Evolutionary conservation across 1,140 invertebrate genomes (phyloP), one percentile per base, ranked within the genome.

Genomic region (Sitobion miscanthi): DNA sequence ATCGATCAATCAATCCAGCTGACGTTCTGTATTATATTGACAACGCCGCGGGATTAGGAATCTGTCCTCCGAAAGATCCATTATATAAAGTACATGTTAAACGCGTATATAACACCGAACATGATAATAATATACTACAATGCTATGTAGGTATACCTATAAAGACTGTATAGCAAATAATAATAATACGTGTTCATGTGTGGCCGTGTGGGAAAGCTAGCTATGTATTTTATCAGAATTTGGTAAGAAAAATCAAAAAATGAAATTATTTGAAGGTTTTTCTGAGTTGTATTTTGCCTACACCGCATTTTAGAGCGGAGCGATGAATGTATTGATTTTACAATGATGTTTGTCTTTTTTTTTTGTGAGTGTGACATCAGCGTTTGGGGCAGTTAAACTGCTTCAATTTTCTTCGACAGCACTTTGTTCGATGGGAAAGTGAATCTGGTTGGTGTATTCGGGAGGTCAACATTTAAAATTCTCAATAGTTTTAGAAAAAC

Each of bases 1-100:
- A 47, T 86, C 42, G 45, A 86, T 86, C 85, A 47, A 45, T 86
- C 85, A 25, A 42, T 11, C 23, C 25, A 17, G 38, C 25, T 30
- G 25, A 47, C 42, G 25, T 86, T 25, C 42, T 47, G 23, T 85
- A 21, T n/a, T 45, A 86, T 30, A 86, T 47, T 86, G 83, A 85
- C 83, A 85, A 47, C 25, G 35, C 77, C 42, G 77, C 35, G 42
- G 42, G 85, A 47, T 86, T 30, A 30, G 45, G 45, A 86, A 47
- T 86, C 42, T 47, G 85, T 86, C 25, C 42, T 4, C 45, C 85
- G 42, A 86, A 86, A 86, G 38, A 30, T 86, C 85, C 42, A 86
- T 47, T 47, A 86, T 86, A 83, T 83, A 23, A 69, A 69, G 30
- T 69, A 69, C n/a, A 69, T 69, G 62, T 77, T n/a, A 85, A 85